These are phyloP conservation scores for Ellobius talpinus DNA, from an alignment of 2,113 vertebrate species.

Conservation along the genomic window DNA sequence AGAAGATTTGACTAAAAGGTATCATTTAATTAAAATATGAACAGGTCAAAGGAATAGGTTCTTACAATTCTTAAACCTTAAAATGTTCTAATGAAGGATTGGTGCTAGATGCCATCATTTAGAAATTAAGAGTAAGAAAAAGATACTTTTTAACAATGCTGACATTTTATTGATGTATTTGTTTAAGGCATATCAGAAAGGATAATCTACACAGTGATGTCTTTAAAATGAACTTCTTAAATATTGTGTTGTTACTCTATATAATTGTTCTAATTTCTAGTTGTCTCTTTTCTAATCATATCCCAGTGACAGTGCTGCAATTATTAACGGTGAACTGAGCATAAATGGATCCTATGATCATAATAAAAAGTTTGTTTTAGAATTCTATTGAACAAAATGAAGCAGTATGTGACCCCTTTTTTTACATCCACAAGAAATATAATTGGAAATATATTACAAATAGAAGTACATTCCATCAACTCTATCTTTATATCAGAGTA, in stretches of 20 bases:
- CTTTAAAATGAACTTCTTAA: constrained; percentile 50
- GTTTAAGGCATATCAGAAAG: background rate
- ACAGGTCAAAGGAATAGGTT: background rate
- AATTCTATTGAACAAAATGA: constrained; percentile 65
- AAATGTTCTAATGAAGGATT: constrained; percentile 10
- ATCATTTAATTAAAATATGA: constrained; percentile 37
- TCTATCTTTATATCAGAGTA: background rate
- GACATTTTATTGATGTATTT: constrained; percentile 26
- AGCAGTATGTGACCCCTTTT: constrained; percentile 8
- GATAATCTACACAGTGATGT: background rate
- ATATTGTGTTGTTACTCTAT: constrained; percentile 13
- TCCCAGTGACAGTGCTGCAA: background rate
- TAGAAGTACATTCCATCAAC: constrained; percentile 57
- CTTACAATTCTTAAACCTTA: constrained; percentile 8
- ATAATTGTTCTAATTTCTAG: constrained; percentile 42
- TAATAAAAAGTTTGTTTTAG: constrained; percentile 70
- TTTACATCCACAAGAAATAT: constrained; percentile 59
- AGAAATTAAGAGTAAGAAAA: background rate
- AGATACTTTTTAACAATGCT: background rate
- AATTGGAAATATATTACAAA: constrained; percentile 16
- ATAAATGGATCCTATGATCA: constrained; percentile 36
- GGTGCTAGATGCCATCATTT: background rate
- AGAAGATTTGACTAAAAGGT: constrained; percentile 10
- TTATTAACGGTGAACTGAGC: constrained; percentile 67
- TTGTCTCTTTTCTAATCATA: constrained; percentile 45